Base-by-base conservation (phyloP, 2,888 invertebrate genomes). In the Campaea margaritaria region DNA sequence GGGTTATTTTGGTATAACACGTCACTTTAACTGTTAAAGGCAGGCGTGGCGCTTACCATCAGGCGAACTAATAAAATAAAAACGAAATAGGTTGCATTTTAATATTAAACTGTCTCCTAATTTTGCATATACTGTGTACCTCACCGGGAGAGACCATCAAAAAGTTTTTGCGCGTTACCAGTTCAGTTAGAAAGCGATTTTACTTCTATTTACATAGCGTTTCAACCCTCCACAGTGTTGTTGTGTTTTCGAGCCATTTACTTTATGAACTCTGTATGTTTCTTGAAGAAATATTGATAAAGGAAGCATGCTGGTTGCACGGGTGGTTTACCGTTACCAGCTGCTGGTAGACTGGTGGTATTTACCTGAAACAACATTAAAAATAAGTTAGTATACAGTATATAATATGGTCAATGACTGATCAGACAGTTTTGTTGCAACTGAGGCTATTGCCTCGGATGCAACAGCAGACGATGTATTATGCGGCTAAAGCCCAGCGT, bases 101-200 rank as follows among this genome's bases (percentile, higher is more conserved):
- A 21, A 21, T 21, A 5, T 43, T 28, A 11, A 31, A 15, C 3
- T 11, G 31, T 78, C 64, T 59, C 11, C 36, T 61, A 64, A 51
- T 75, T 79, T 79, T 64, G 51, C 64, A 47, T 82, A 62, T 61
- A 52, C 57, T 54, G 45, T 61, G 39, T 62, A 71, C 64, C 72
- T 76, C 69, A 74, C 74, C 72, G 74, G 76, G 71, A 85, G 80
- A 74, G 81, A 74, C 78, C 79, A 85, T 86, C 82, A 84, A 85
- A 86, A 87, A 85, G 81, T 86, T 87, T 86, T 85, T 81, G 81
- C 79, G 75, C 75, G 80, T 84, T 83, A 77, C 80, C 81, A 83
- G 84, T 85, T 82, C 82, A 82, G 84, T 85, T 81, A 76, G 77
- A 79, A 83, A 85, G 80, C 82, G 83, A 85, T 86, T 86, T 85